Conservation (phyloP, 2,113 vertebrate genomes). For the Mungos mungo region DNA sequence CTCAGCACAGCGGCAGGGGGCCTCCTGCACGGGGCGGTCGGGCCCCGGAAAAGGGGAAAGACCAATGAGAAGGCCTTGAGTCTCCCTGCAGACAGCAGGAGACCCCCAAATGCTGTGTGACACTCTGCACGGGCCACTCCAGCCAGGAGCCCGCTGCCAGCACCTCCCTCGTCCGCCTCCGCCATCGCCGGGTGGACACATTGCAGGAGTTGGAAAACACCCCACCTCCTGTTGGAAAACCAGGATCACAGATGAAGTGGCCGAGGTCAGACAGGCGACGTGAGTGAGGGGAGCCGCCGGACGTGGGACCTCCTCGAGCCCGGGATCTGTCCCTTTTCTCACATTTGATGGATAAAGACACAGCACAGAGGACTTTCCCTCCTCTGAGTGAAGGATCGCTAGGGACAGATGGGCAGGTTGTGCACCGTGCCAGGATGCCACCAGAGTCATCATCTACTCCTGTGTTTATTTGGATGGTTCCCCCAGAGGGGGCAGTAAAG, state of each 20-base stretch:
- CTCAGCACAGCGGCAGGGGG: accelerated
- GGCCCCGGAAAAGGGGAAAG: too few relatives aligned
- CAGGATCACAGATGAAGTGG: background rate
- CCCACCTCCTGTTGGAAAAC: background rate
- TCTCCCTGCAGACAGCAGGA: background rate
- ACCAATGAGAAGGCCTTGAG: background rate
- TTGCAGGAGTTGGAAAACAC: background rate
- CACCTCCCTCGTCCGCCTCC: accelerated
- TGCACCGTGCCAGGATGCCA: background rate
- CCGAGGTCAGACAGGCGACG: accelerated
- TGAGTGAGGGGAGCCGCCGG: accelerated
- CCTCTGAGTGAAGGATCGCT: background rate
- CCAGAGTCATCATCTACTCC: accelerated
- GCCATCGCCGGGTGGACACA: background rate
- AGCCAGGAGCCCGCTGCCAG: background rate
- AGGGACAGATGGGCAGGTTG: accelerated
- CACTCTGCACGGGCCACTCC: background rate
- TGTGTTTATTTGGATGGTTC: background rate
- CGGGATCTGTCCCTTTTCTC: background rate
- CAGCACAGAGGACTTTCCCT: accelerated
- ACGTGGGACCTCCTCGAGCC: accelerated
- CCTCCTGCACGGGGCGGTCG: background rate
- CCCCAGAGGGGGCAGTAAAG: background rate
- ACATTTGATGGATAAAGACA: background rate
- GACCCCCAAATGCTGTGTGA: background rate